Evolutionary conservation across 2,113 vertebrate species (phyloP).

Genomic region (Tachycineta bicolor): DNA sequence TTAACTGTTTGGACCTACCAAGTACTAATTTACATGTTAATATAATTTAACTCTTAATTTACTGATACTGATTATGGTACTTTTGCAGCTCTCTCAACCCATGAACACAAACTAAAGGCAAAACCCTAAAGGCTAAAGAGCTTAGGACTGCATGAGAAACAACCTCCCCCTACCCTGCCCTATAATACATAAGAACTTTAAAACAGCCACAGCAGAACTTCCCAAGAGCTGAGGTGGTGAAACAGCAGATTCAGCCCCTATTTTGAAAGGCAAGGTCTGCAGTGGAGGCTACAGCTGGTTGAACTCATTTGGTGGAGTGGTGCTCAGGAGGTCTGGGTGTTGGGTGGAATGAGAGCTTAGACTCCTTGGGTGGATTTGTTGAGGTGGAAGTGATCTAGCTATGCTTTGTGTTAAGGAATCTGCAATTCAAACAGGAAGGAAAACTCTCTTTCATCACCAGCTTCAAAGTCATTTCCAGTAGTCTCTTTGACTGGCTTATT

Average conservation of each 20-base stretch:
- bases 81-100: neutral
- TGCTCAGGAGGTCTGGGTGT: neutral
- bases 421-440: constrained; percentile 39
- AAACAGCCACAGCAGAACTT: neutral
- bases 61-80: neutral
- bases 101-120: neutral
- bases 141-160: neutral
- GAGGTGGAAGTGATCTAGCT: neutral
- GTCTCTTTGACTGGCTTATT: constrained; percentile 11
- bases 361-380: neutral
- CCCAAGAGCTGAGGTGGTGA: neutral
- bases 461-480: constrained; percentile 39
- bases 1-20: neutral
- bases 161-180: fast-evolving
- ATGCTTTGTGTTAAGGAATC: constrained; percentile 14
- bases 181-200: neutral
- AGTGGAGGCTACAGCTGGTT: neutral
- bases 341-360: neutral
- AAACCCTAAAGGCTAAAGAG: neutral
- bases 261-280: neutral
- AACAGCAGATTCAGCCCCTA: neutral
- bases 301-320: neutral
- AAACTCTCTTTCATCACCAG: constrained; percentile 43
- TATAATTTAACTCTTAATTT: neutral
- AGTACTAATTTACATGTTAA: neutral